Evolutionary conservation across 2,888 invertebrate genomes (phyloP), one percentile per base, ranked within the genome.

Genomic region (Drosophila kuntzei): DNA sequence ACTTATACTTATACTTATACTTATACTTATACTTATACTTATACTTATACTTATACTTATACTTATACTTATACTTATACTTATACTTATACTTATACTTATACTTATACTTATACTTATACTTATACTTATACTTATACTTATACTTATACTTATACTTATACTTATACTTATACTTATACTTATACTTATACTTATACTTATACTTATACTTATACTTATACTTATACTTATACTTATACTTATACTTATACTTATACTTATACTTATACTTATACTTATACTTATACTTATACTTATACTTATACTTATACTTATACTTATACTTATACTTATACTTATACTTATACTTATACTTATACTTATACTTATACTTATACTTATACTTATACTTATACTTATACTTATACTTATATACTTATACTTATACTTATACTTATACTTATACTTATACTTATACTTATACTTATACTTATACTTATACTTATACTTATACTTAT

Each of bases 311-410:
- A 34, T 44, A 25, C 51, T 16, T 32, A 20, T 44, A 55, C 44
- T 55, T 44, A 22, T 55, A 44, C 55, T 43, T 22, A 43, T 34
- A 44, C 29, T 55, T 34, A 43, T 34, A 44, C 29, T 55, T 34
- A 43, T 29, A 43, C 44, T 44, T 34, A 43, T 43, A 55, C 55
- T 43, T 34, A 36, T 57, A 57, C 55, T 57, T 46, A 32, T 36
- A 57, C 57, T 36, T 46, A 57, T 57, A 57, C 55, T 16, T 36
- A 46, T 46, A 55, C 55, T 55, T 34, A 44, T 44, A 43, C 54
- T 29, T 43, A 41, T 54, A 41, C 41, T 43, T 43, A 43, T 34
- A 44, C 29, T 55, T 34, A 43, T 29, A 43, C 44, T 44, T n/a
- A n/a, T n/a, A n/a, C n/a, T n/a, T n/a, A n/a, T n/a, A n/a, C n/a